Evolutionary conservation across 2,113 vertebrate species (phyloP).

Genomic region (Labrus mixtus): DNA sequence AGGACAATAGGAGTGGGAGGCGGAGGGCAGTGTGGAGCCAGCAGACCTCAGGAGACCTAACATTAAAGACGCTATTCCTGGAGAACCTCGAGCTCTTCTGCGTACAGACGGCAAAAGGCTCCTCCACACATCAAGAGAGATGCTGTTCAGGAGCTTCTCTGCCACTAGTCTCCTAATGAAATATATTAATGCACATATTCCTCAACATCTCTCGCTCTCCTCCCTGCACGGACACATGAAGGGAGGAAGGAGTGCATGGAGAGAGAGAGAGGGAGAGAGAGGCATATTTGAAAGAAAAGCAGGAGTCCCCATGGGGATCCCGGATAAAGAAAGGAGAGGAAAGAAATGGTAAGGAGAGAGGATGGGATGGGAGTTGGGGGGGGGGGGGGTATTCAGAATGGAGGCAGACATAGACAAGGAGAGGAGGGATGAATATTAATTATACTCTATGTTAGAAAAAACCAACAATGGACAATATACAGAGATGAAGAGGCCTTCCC

Average conservation of each 20-base stretch:
- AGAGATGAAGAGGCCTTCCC: slow-evolving; percentile 69
- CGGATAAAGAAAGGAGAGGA: slow-evolving; percentile 71
- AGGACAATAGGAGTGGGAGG: slow-evolving; percentile 79
- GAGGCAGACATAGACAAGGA: slow-evolving; percentile 78
- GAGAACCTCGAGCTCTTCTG: slow-evolving; percentile 51
- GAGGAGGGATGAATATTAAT: slow-evolving; percentile 78
- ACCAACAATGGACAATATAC: slow-evolving; percentile 81
- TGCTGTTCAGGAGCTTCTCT: slow-evolving; percentile 63
- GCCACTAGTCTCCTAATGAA: slow-evolving; percentile 76
- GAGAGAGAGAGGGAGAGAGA: slow-evolving; percentile 59
- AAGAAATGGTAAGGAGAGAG: slow-evolving; percentile 70
- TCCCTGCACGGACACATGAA: slow-evolving; percentile 76
- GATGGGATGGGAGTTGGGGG: slow-evolving; percentile 66
- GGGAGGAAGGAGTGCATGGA: slow-evolving; percentile 66
- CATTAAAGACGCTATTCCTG: slow-evolving; percentile 75
- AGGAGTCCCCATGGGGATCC: slow-evolving; percentile 82
- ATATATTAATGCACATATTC: slow-evolving; percentile 80
- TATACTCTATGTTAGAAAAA: slow-evolving; percentile 56
- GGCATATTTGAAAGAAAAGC: slow-evolving; percentile 83
- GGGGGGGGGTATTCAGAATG: slow-evolving; percentile 62
- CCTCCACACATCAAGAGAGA: slow-evolving; percentile 73
- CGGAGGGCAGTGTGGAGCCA: slow-evolving; percentile 58
- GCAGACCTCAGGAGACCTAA: slow-evolving; percentile 69
- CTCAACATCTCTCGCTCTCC: slow-evolving; percentile 56
- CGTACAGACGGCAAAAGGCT: slow-evolving; percentile 49